These are phyloP conservation scores for Thrips palmi DNA, from an alignment of 1,140 invertebrate species.

Conservation along the genomic window DNA sequence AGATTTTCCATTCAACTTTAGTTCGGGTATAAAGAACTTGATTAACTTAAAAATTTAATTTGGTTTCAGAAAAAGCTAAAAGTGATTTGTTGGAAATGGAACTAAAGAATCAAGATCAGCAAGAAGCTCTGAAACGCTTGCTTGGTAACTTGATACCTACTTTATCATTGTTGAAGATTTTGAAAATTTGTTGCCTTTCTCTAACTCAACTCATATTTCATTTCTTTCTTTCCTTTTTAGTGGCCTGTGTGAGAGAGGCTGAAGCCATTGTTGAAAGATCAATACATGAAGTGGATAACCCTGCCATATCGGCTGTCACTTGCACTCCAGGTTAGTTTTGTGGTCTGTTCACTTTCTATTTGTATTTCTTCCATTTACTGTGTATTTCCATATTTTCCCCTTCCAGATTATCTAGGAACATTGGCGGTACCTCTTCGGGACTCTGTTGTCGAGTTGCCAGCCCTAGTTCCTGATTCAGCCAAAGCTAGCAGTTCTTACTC, in stretches of 20 bases:
- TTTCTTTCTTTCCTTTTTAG: slow-evolving; percentile 23
- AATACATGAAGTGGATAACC: slow-evolving; percentile 46
- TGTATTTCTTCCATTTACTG: neutral
- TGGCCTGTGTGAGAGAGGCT: slow-evolving; percentile 33
- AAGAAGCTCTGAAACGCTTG: no score
- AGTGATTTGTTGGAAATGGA: no score
- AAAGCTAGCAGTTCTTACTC: neutral
- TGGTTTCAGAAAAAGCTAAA: no score
- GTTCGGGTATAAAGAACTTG: no score
- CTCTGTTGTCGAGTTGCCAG: neutral
- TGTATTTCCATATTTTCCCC: slow-evolving; percentile 5
- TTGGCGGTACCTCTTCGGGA: slow-evolving; percentile 25
- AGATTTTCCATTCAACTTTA: no score
- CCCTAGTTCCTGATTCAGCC: no score
- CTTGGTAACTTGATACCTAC: no score
- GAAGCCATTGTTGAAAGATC: slow-evolving; percentile 38
- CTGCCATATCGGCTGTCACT: slow-evolving; percentile 41
- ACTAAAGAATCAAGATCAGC: no score
- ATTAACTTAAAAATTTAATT: no score
- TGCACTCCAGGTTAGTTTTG: slow-evolving; percentile 36
- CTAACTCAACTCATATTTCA: neutral
- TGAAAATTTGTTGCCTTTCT: no score
- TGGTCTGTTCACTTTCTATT: neutral
- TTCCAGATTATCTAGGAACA: slow-evolving; percentile 34
- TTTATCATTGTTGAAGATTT: no score